A percentile compares a stretch with the other conserved stretches of the same genome.
Conservation (phyloP, 1,140 invertebrate genomes). For the Arctopsyche grandis region DNA sequence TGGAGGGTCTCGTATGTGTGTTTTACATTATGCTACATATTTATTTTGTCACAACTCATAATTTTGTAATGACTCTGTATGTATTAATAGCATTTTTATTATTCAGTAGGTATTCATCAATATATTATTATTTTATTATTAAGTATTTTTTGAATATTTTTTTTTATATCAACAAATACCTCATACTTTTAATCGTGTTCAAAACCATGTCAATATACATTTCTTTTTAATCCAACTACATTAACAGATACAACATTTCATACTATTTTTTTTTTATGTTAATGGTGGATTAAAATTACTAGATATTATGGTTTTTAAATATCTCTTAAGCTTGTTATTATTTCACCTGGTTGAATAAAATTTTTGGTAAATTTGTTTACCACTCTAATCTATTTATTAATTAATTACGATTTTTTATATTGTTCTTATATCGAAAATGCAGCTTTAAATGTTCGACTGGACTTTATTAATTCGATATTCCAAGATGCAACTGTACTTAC, state of each 20-base stretch:
- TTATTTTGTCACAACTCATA: constrained; percentile 1
- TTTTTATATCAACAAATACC: constrained; percentile 49
- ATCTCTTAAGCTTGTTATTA: not conserved
- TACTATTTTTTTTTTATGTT: not conserved
- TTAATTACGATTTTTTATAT: constrained; percentile 5
- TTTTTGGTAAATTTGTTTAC: constrained; percentile 30
- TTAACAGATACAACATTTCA: not conserved
- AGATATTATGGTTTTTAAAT: not conserved
- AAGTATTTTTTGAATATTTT: constrained; percentile 1
- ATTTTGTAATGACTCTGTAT: not conserved
- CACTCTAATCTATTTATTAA: constrained; percentile 31
- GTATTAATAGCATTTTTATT: constrained; percentile 13
- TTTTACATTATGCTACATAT: not conserved
- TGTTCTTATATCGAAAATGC: not conserved
- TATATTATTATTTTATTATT: constrained; percentile 1
- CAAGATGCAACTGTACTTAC: no score
- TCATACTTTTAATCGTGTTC: constrained; percentile 49
- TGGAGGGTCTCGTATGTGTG: no score
- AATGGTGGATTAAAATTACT: constrained; percentile 9
- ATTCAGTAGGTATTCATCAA: not conserved
- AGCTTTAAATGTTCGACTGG: no score
- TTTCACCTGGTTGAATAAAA: not conserved
- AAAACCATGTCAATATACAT: constrained; percentile 43
- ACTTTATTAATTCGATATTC: no score
- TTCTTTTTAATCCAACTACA: not conserved